Evolutionary conservation across 2,888 invertebrate genomes (phyloP).

Genomic region (Troilus luridus): DNA sequence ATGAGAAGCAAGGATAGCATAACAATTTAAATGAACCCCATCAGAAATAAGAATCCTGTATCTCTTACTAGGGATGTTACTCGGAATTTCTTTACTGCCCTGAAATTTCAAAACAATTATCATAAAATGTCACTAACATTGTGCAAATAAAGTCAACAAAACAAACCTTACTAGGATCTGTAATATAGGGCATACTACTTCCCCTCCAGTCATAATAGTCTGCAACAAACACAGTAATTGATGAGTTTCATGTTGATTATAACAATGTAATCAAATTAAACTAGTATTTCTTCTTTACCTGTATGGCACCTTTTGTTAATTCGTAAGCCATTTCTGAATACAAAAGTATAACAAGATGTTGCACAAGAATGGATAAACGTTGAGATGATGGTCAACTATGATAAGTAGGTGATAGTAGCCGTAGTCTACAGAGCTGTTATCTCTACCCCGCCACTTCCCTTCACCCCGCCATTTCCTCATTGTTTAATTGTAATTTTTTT

Average conservation of each 20-base stretch:
- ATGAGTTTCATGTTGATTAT: neutral
- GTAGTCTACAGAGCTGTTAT: too few relatives aligned
- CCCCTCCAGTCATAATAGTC: constrained; percentile 83
- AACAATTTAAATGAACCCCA: constrained; percentile 85
- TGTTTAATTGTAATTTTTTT: too few relatives aligned
- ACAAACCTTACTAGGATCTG: constrained; percentile 77
- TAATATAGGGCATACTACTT: constrained; percentile 80
- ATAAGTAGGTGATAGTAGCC: too few relatives aligned
- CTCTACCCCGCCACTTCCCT: too few relatives aligned
- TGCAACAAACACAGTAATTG: constrained; percentile 68
- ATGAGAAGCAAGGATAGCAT: constrained; percentile 93
- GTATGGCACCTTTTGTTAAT: constrained; percentile 31
- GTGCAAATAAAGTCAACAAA: neutral
- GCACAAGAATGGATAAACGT: neutral
- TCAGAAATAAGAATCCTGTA: constrained; percentile 90
- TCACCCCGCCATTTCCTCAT: too few relatives aligned
- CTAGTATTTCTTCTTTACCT: neutral
- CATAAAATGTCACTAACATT: neutral
- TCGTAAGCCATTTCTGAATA: constrained; percentile 13
- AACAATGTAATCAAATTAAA: neutral
- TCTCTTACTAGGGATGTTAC: constrained; percentile 78
- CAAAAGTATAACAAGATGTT: neutral
- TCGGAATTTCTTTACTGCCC: constrained; percentile 83
- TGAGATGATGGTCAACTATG: too few relatives aligned
- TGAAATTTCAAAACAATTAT: constrained; percentile 64